phyloP scores from a whole-genome alignment of 2,113 vertebrate genomes.

The Ancistrus triradiatus region DNA sequence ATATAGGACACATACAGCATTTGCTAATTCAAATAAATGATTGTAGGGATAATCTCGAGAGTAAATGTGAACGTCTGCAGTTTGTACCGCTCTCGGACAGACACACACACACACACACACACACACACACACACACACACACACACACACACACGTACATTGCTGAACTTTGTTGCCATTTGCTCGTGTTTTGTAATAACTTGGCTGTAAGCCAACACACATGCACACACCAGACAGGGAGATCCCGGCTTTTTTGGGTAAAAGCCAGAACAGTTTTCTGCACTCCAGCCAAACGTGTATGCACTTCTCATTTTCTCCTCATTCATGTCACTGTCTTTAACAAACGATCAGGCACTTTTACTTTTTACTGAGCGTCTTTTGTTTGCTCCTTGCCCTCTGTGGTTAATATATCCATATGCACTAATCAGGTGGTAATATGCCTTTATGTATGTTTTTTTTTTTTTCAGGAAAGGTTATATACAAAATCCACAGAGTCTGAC shows the following conservation, averaged over 20 bases:
- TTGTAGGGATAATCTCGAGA: background rate
- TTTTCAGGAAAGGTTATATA: conserved; percentile 51
- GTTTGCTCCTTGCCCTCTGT: background rate
- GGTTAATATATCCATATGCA: too few species aligned
- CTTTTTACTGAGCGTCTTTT: conserved; percentile 8
- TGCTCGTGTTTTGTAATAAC: conserved; percentile 54
- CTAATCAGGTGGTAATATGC: conserved; percentile 53
- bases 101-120: too few species aligned
- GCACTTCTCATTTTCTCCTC: conserved; percentile 15
- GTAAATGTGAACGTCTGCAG: background rate
- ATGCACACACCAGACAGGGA: conserved; percentile 49
- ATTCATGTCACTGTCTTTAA: conserved; percentile 14
- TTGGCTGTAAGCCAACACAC: conserved; percentile 51
- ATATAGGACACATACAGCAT: too few species aligned
- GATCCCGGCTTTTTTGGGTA: conserved; percentile 57
- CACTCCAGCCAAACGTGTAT: conserved; percentile 48
- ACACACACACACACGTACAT: conserved; percentile 24
- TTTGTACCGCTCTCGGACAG: too few species aligned
- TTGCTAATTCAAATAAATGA: too few species aligned
- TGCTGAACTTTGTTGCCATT: conserved; percentile 38
- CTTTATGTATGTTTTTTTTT: conserved; percentile 59
- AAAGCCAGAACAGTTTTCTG: conserved; percentile 56
- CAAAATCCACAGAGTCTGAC: conserved; percentile 61
- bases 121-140: too few species aligned
- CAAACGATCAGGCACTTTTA: too few species aligned